Evolutionary conservation across 2,797 vertebrate genomes (phyloP).

Genomic region (Sebastes baramenuke): DNA sequence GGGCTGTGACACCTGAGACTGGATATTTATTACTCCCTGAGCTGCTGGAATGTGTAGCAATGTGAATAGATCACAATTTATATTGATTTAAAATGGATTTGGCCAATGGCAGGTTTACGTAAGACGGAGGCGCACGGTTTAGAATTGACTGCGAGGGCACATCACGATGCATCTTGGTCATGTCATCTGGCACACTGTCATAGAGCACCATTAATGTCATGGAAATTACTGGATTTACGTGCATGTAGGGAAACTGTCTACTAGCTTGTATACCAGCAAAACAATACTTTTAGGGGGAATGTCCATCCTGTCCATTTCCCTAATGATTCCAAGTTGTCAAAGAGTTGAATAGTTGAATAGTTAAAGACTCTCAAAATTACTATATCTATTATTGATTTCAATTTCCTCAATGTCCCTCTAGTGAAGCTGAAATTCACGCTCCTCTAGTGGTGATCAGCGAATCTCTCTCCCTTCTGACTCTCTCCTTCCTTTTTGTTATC

Average conservation of each 20-base stretch:
- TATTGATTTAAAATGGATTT: constrained; percentile 1
- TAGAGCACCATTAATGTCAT: constrained; percentile 1
- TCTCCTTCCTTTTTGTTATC: neutral
- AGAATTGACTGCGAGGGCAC: neutral
- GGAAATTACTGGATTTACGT: neutral
- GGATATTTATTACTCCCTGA: constrained; percentile 18
- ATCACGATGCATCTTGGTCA: neutral
- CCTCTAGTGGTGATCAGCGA: neutral
- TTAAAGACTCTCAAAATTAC: too few relatives aligned
- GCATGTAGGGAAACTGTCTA: neutral
- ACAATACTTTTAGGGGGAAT: neutral
- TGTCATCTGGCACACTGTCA: neutral
- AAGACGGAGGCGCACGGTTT: neutral
- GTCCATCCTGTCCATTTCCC: neutral
- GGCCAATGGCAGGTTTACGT: neutral
- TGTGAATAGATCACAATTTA: neutral
- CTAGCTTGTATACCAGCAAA: neutral
- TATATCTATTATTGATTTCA: neutral
- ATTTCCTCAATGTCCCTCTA: neutral
- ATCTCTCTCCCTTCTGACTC: neutral
- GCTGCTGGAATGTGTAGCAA: neutral
- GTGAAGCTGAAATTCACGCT: neutral
- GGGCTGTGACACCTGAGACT: constrained; percentile 14
- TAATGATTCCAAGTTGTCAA: neutral
- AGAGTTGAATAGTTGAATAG: neutral